Conservation (phyloP, 2,113 vertebrate species). For the Thymallus thymallus region DNA sequence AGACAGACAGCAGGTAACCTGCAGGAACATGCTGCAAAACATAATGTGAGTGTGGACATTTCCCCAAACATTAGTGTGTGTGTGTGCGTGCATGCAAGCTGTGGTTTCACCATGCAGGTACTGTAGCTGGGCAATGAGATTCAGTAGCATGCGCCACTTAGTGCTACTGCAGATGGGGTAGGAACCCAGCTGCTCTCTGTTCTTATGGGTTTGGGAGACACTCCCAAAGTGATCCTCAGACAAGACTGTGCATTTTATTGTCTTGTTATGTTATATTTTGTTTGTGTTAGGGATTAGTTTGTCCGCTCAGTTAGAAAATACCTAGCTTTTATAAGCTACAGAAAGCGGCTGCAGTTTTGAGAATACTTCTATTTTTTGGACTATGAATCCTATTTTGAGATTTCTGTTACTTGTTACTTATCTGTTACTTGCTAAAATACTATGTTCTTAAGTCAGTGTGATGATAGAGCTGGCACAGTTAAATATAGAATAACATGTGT, state of each 20-base stretch:
- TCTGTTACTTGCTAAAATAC: no score
- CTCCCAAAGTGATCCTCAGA: slow-evolving; percentile 21
- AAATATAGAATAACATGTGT: no score
- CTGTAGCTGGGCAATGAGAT: not conserved
- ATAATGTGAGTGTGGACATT: not conserved
- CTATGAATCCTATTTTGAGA: no score
- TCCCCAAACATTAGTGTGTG: slow-evolving; percentile 3
- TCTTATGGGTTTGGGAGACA: not conserved
- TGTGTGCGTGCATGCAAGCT: not conserved
- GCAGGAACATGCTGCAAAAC: not conserved
- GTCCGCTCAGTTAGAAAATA: not conserved
- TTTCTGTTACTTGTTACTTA: no score
- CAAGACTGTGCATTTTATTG: slow-evolving; percentile 57
- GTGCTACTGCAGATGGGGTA: not conserved
- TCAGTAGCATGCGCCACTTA: slow-evolving; percentile 5
- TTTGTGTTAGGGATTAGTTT: not conserved
- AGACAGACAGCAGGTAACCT: not conserved
- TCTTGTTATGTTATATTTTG: not conserved
- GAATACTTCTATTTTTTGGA: no score
- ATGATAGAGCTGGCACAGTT: no score
- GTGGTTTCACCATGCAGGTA: not conserved
- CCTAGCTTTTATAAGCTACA: not conserved
- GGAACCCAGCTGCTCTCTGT: slow-evolving; percentile 4
- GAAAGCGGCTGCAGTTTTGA: no score
- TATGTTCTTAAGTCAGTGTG: no score